Evolutionary conservation across 2,113 vertebrate genomes (phyloP), one percentile per base, ranked within the genome.

Genomic region (Daphoenositta chrysoptera): DNA sequence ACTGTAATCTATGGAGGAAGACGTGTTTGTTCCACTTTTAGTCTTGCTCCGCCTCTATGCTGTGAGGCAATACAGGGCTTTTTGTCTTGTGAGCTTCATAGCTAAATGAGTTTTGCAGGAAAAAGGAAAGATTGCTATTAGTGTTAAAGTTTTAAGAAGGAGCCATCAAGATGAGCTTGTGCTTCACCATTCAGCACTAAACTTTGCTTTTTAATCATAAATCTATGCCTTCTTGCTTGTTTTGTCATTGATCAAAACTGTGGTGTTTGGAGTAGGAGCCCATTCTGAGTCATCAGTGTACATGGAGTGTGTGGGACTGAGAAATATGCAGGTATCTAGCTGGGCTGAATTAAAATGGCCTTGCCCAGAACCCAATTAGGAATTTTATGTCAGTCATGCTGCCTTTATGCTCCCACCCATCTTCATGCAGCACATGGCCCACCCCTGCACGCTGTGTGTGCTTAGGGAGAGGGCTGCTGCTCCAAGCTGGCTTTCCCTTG

Each of bases 21-120:
- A 51, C 0, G 1, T 3, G 0, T 42, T 61, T 0, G 1, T 87
- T 92, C 54, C 50, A 27, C 24, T 84, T 92, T 7, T 39, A 69
- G 24, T 81, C 45, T 56, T 60, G 44, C 40, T 87, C 39, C 77
- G 26, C 28, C 45, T 65, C 44, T 81, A 0, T 66, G 53, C 53
- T 68, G 0, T 44, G 72, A 63, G 35, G 35, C 2, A 2, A 2
- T 66, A 51, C 27, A 65, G 24, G 6, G 26, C 33, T 77, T 72
- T 91, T 79, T 80, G 26, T 83, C 30, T 28, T 50, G 53, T 51
- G 33, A 72, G 48, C 50, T 60, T 84, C 19, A 48, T 44, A 84
- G 33, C 42, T 83, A 80, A 80, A 24, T 64, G 20, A 65, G 14
- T 70, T 92, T 60, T 91, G 22, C 47, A 79, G 39, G 30, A 54